Conservation (phyloP, 1,140 invertebrate species). For the Polyergus mexicanus region DNA sequence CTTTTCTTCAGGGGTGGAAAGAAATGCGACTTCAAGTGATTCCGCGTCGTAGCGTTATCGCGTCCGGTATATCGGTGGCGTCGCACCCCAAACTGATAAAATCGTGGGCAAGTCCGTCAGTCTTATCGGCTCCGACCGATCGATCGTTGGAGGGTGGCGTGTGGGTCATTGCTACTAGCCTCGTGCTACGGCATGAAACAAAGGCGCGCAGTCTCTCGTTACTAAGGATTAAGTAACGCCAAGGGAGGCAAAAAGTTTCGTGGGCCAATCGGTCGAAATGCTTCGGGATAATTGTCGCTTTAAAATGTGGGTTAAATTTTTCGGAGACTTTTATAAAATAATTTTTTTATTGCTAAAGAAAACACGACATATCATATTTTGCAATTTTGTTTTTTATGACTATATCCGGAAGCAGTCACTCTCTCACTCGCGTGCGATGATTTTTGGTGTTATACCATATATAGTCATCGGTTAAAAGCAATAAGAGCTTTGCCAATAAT, state of each 20-base stretch:
- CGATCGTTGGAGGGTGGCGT: constrained; percentile 65
- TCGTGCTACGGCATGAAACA: constrained; percentile 64
- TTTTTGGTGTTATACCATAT: not conserved
- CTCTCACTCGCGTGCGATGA: not conserved
- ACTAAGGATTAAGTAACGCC: constrained; percentile 68
- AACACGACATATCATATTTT: not conserved
- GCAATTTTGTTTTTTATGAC: constrained; percentile 21
- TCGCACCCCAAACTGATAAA: constrained; percentile 66
- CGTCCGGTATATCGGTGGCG: constrained; percentile 61
- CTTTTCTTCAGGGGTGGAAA: constrained; percentile 44
- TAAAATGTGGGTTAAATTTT: constrained; percentile 35
- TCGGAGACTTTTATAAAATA: constrained; percentile 37
- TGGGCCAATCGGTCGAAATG: constrained; percentile 9
- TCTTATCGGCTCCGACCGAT: constrained; percentile 67
- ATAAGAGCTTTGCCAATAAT: constrained; percentile 13
- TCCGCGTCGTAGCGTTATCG: constrained; percentile 61
- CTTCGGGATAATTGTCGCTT: constrained; percentile 16
- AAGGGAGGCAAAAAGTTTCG: constrained; percentile 50
- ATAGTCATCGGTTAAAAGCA: constrained; percentile 14
- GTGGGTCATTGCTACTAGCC: constrained; percentile 47
- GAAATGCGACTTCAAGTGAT: constrained; percentile 65
- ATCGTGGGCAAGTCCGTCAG: constrained; percentile 57
- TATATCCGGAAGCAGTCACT: not conserved
- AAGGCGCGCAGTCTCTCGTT: constrained; percentile 72
- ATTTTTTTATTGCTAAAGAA: not conserved